Evolutionary conservation across 2,113 vertebrate genomes (phyloP), one percentile per base, ranked within the genome.

Genomic region (Pterocles orientalis): DNA sequence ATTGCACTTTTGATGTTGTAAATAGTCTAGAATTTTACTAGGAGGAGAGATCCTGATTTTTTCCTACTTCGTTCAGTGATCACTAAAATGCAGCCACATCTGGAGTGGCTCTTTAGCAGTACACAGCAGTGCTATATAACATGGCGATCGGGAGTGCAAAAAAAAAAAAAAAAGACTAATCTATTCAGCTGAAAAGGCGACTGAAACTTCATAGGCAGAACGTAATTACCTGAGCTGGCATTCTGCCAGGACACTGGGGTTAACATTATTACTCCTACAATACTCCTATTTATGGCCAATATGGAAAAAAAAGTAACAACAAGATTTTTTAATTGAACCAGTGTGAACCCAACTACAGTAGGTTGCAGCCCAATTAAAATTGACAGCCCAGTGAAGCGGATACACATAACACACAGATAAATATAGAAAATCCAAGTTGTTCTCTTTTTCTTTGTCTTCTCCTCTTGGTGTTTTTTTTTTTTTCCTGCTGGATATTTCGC

Each of bases 331-430:
- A 97, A 97, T 97, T 97, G 96, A 97, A 88, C 68, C 94, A 95
- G 71, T 95, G 88, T 93, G 95, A 96, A 92, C 94, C 45, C 78
- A 91, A 17, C 81, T 92, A 71, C 94, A 92, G 94, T 75, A 85
- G 95, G 95, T 84, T 97, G 92, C 94, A 97, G 94, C 72, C 96
- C 97, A 97, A 97, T 98, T 98, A 97, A 97, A 98, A 97, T 48
- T 97, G 97, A 97, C 98, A 98, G 92, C 88, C 76, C 88, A 95
- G 90, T 92, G 96, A 97, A 97, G 95, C 54, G 14, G 94, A 96
- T 82, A 92, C 91, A 95, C 92, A 91, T 73, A 92, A 39, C 79
- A 95, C 28, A 56, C 29, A 86, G 92, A 95, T 94, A 97, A 95
- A 97, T 90, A 94, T 62, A 97, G 95, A 97, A 98, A 95, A 94